Evolutionary conservation across 2,888 invertebrate genomes (phyloP).

Genomic region (Scaptomyza flava): DNA sequence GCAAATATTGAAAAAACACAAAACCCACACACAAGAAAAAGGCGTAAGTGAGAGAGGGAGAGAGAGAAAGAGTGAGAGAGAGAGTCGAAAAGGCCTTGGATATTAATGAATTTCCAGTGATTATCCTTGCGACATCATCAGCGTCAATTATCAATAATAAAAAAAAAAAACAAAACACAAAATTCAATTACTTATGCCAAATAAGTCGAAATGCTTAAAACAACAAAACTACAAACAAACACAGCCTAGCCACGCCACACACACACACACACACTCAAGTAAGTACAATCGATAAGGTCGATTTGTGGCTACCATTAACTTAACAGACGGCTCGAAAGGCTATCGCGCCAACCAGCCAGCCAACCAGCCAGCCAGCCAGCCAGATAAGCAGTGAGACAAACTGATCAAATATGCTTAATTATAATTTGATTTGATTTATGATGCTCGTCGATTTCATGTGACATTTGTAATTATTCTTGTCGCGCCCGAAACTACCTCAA

Average conservation of each 20-base stretch:
- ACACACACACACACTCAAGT: conserved; percentile 9
- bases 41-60: neutral
- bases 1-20: conserved; percentile 67
- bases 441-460: conserved; percentile 81
- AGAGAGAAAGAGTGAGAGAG: neutral
- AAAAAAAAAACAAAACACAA: conserved; percentile 73
- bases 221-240: conserved; percentile 58
- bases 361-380: conserved; percentile 7
- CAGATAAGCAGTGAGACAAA: conserved; percentile 60
- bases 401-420: conserved; percentile 80
- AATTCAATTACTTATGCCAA: conserved; percentile 80
- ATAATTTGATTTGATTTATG: conserved; percentile 83
- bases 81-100: conserved; percentile 45
- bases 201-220: conserved; percentile 78
- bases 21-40: conserved; percentile 31
- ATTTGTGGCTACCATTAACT: conserved; percentile 54
- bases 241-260: neutral
- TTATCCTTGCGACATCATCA: conserved; percentile 72
- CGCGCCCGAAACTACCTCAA: conserved; percentile 73
- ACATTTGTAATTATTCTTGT: conserved; percentile 84
- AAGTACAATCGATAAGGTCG: conserved; percentile 46
- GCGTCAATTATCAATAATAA: conserved; percentile 55
- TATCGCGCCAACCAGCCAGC: conserved; percentile 27
- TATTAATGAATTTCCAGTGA: conserved; percentile 74
- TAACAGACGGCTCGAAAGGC: conserved; percentile 47